Conservation (phyloP, 2,113 vertebrate genomes). For the Myiagra hebetior region DNA sequence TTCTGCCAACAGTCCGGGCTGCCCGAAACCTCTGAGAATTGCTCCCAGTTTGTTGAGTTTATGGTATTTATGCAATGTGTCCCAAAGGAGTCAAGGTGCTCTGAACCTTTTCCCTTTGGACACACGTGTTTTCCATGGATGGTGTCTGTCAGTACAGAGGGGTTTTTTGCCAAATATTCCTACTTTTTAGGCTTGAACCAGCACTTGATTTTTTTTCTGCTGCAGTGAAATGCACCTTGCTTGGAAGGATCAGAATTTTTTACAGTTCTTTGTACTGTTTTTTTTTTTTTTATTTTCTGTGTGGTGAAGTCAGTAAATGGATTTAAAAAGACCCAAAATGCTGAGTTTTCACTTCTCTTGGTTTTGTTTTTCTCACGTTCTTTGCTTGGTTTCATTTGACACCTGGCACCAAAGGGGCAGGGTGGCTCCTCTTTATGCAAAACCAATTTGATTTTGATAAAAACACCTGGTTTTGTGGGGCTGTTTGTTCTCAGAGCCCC, state of each 20-base stretch:
- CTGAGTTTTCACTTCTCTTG: neutral
- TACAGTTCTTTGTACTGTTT: neutral
- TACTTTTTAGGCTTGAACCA: neutral
- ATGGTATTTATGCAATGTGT: neutral
- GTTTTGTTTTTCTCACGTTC: accelerated
- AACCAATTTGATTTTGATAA: neutral
- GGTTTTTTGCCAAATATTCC: neutral
- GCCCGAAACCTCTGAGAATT: neutral
- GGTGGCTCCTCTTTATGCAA: neutral
- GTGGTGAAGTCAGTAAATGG: constrained; percentile 29
- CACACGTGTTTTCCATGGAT: accelerated
- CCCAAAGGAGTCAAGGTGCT: accelerated
- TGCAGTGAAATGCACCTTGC: neutral
- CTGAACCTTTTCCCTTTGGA: neutral
- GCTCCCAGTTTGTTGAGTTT: neutral
- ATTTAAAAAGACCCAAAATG: neutral
- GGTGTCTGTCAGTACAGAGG: neutral
- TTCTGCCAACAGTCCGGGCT: accelerated
- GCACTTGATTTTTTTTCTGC: neutral
- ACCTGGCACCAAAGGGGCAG: accelerated
- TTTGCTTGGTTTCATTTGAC: accelerated
- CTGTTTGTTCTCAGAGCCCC: neutral
- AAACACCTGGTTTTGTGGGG: neutral
- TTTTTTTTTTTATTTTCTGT: neutral
- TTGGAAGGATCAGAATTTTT: constrained; percentile 34